Conservation (phyloP, 2,797 vertebrate genomes). For the Cyprinella venusta region DNA sequence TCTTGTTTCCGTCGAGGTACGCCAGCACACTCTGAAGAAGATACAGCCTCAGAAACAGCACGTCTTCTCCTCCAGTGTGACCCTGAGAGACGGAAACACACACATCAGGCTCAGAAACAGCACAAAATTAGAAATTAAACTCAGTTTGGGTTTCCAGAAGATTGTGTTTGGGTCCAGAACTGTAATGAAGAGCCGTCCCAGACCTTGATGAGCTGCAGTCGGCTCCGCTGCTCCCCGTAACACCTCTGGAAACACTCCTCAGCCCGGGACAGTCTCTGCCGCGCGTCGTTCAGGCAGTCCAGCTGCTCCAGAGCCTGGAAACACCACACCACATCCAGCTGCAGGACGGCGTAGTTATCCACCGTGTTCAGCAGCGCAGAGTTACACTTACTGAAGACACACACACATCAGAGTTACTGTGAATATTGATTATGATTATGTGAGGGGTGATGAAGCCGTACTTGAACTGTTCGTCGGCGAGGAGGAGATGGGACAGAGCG, state of each 20-base stretch:
- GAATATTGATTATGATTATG: not conserved
- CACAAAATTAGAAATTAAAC: conserved; percentile 61
- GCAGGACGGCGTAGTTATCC: conserved; percentile 93
- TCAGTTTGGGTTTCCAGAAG: too few relatives aligned
- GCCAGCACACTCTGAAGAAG: conserved; percentile 91
- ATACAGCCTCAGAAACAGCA: conserved; percentile 91
- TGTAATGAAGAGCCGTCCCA: too few relatives aligned
- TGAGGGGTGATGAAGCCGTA: conserved; percentile 65
- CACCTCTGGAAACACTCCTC: conserved; percentile 87
- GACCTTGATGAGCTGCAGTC: conserved; percentile 91
- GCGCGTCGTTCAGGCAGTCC: conserved; percentile 85
- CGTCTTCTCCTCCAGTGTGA: conserved; percentile 91
- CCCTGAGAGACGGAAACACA: conserved; percentile 74
- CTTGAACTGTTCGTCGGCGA: conserved; percentile 92
- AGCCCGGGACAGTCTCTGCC: conserved; percentile 82
- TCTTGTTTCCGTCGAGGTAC: conserved; percentile 85
- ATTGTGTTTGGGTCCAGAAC: too few relatives aligned
- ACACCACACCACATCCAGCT: conserved; percentile 96
- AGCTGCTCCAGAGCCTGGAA: conserved; percentile 87
- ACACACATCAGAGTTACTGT: too few relatives aligned
- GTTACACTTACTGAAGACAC: too few relatives aligned
- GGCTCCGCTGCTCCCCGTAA: conserved; percentile 87
- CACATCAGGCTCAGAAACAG: conserved; percentile 85
- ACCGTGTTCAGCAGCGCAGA: conserved; percentile 82
- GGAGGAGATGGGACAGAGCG: conserved; percentile 87